Base-by-base conservation (phyloP, 2,113 vertebrate genomes). In the Tautogolabrus adspersus region DNA sequence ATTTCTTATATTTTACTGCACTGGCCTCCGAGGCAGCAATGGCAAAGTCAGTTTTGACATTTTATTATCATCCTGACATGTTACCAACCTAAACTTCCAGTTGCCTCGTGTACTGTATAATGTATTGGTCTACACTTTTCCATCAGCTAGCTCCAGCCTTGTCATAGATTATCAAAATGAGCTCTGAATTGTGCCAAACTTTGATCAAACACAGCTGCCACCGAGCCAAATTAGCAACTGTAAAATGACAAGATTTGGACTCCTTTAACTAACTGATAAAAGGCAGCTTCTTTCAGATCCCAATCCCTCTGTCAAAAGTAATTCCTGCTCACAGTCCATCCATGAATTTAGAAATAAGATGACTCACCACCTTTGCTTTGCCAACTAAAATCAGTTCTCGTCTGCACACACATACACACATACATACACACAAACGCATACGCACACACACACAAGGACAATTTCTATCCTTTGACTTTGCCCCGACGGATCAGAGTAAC, bases 301-400 rank as follows among this genome's bases (percentile, higher is more conserved):
- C 34, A 65, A 79, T 79, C 65, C 67, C 67, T 74, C 77, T 67
- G 67, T 83, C 71, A 85, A 81, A 85, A 82, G 51, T 79, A 72
- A 83, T 83, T 87, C 62, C 72, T 68, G 40, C 42, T 34, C 71
- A 77, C 49, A 58, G 12, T 74, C 72, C 61, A 40, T 70, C 68
- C 56, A 58, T 82, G 51, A 80, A 84, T 84, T 68, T 68, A 75
- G 63, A 75, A 87, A 68, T 11, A 65, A 78, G 46, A 71, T 89
- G 87, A 82, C 68, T 79, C 82, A 89, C 57, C 74, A 56, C 34
- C 61, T 54, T 77, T 67, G 60, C 72, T 63, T 62, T 81, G 83
- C 54, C 61, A 68, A 38, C 58, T 63, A 47, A 72, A 80, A 73
- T 78, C 72, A 63, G 11, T 66, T 70, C 61, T 69, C 23, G 8